phyloP scores from a whole-genome alignment of 2,113 vertebrate genomes.

The Bufo bufo region DNA sequence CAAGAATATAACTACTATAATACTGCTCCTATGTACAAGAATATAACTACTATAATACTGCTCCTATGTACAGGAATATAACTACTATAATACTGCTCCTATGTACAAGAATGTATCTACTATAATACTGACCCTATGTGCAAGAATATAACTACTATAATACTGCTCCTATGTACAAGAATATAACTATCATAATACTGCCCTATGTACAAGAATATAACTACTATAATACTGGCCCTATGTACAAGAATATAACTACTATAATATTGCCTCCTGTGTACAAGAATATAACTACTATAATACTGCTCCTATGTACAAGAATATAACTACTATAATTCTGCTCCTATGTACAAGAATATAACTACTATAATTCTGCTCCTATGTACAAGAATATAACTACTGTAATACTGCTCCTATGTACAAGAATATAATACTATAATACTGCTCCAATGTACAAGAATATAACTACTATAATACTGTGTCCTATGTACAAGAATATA shows the following conservation, averaged over 20 bases:
- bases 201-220: background rate
- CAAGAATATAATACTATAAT: too few species aligned
- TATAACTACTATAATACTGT: background rate
- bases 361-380: background rate
- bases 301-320: background rate
- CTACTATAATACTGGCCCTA: background rate
- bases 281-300: background rate
- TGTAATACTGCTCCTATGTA: too few species aligned
- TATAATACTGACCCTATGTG: background rate
- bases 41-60: background rate
- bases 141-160: background rate
- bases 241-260: background rate
- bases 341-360: background rate
- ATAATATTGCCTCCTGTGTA: background rate
- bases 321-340: background rate
- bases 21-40: background rate
- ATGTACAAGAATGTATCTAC: background rate
- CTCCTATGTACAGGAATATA: background rate
- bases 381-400: too few species aligned
- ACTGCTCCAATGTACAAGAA: background rate
- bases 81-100: background rate
- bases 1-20: background rate
- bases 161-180: background rate
- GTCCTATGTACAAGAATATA: background rate
- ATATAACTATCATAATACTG: too few species aligned